Evolutionary conservation across 1,140 invertebrate species (phyloP), one percentile per base, ranked within the genome.

Genomic region (Ceratina australensis): DNA sequence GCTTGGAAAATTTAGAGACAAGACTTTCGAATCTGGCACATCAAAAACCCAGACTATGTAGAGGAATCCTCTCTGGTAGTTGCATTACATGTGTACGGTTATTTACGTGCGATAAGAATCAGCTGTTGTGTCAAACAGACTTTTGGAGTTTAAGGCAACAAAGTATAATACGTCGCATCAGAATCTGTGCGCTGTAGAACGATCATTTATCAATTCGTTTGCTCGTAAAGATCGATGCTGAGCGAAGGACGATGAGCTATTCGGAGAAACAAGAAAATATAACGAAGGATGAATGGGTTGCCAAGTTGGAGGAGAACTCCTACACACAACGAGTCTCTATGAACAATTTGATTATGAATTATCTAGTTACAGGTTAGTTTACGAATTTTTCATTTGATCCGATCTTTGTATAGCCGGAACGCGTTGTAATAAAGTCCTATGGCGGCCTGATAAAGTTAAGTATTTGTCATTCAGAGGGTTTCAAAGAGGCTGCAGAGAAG

Each of bases 271-370:
- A 90, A 61, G 90, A 90, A 15, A 84, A 87, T 61, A 82, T 90
- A 76, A 87, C 91, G 7, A 91, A 91, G 63, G 92, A 92, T 49
- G 90, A 92, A 66, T 92, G 91, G 91, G 87, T 91, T 8, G 87
- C 89, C 10, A 92, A 91, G 72, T 69, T 92, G 10, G 90, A 92
- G 18, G 96, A 97, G 87, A 94, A 94, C 76, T 94, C 97, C 63
- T 96, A 97, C 80, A 95, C 98, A 81, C 97, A 97, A 61, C 94
- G 98, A 83, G 94, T 95, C 59, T 97, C 98, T 85, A 98, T 99
- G 96, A 99, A 99, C 90, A 97, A 97, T 90, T 93, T 99, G 54
- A 98, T 99, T 73, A 99, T 99, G 98, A 98, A 99, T 92, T 99
- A 99, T 92, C 94, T 99, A 82, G 97, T 99, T 2, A 99, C 97